Percentiles rank a stretch among this genome's conserved stretches.
Conservation (phyloP, 2,888 invertebrate genomes). For the Invenusta paracnida region DNA sequence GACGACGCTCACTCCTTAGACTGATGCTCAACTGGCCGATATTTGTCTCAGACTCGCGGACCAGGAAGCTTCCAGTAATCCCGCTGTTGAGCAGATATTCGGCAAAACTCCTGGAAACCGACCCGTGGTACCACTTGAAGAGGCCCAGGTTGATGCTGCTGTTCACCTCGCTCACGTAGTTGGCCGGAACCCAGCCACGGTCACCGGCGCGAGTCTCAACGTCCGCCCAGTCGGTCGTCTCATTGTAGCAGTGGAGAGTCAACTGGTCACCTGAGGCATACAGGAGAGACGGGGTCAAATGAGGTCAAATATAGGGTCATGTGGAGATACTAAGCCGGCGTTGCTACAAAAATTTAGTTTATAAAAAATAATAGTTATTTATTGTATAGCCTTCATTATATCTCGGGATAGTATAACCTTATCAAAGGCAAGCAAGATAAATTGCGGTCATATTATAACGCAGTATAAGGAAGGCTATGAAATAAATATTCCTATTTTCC, state of each 20-base stretch:
- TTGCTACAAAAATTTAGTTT: no score
- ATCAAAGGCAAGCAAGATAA: no score
- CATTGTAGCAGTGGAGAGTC: slow-evolving; percentile 23
- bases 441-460: no score
- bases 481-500: no score
- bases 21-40: slow-evolving; percentile 80
- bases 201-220: slow-evolving; percentile 3
- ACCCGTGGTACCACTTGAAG: slow-evolving; percentile 69
- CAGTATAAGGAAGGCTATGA: no score
- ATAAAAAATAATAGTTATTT: no score
- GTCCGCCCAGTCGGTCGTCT: slow-evolving; percentile 28
- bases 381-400: no score
- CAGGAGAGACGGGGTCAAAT: no score
- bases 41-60: slow-evolving; percentile 87
- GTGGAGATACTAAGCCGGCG: no score
- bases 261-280: slow-evolving; percentile 35
- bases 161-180: slow-evolving; percentile 31
- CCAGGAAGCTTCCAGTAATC: slow-evolving; percentile 91
- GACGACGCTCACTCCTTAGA: slow-evolving; percentile 81
- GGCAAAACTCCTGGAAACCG: slow-evolving; percentile 88
- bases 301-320: no score
- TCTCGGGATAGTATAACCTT: no score
- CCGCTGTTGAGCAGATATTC: slow-evolving; percentile 90
- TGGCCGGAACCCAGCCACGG: slow-evolving; percentile 34
- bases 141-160: slow-evolving; percentile 27